Evolutionary conservation across 1,140 invertebrate genomes (phyloP), one percentile per base, ranked within the genome.

Genomic region (Ceratosolen fusciceps): DNA sequence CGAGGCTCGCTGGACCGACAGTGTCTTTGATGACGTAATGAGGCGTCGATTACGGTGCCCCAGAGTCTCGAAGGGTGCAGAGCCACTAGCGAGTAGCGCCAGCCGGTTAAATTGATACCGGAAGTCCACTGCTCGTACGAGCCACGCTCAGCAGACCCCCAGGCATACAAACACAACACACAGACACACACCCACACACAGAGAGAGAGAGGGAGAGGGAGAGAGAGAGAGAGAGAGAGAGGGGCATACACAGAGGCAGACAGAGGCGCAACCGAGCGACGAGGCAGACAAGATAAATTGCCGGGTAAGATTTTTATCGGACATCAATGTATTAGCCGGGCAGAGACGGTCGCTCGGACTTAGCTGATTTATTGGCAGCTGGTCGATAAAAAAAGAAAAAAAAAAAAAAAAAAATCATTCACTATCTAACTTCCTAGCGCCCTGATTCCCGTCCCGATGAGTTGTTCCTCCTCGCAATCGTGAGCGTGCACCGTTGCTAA

Each of bases 1-100:
- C 75, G 74, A 12, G 43, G 52, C 52, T 58, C 21, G 49, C 14
- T 72, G 37, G 39, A 29, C 65, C 75, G n/a, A 8, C 70, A 26
- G 62, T 65, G 62, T 26, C 81, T 37, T 24, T 72, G n/a, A 81
- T 81, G 78, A 81, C 83, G 83, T 81, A 83, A 85, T 86, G 84
- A 85, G 83, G 85, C 84, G 82, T 80, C 80, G 67, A 79, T 83
- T 68, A 26, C 70, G 77, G 49, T 65, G 81, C 75, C 80, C 76
- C 39, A 80, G 82, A 75, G 65, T 78, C 71, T 79, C 82, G 78
- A 82, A 79, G 76, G 81, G 76, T 80, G 81, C 65, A 37, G 49
- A 56, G 52, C 19, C 52, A 56, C 49, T 37, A 56, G 49, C 26
- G 5, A 60, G n/a, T 37, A 73, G 19, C 52, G 52, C 16, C 52